Conservation (phyloP, 92 coral and sea anemone species). For the Ricordea florida region DNA sequence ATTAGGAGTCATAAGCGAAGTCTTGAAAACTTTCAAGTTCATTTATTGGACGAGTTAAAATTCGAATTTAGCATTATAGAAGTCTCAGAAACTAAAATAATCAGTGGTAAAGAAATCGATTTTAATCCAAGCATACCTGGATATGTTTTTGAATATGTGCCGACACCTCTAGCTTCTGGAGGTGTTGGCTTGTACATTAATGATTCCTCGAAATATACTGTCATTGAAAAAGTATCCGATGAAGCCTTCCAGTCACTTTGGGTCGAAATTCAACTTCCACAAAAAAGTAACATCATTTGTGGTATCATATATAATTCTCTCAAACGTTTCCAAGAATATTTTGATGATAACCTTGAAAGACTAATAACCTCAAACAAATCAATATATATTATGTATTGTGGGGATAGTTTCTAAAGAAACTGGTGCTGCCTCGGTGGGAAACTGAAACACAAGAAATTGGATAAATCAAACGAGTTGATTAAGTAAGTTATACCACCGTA, state of each 20-base stretch:
- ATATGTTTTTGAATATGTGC: constrained; percentile 42
- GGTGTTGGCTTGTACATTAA: constrained; percentile 62
- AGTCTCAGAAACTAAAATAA: constrained; percentile 56
- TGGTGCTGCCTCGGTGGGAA: no score
- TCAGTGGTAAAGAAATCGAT: background rate
- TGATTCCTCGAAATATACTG: constrained; percentile 13
- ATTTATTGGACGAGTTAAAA: background rate
- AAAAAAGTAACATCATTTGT: constrained; percentile 42
- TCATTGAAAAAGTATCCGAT: constrained; percentile 27
- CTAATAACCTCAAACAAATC: constrained; percentile 22
- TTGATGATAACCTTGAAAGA: constrained; percentile 35
- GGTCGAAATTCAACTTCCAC: constrained; percentile 41
- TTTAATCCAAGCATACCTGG: constrained; percentile 51
- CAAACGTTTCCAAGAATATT: constrained; percentile 24
- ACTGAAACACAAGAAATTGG: no score
- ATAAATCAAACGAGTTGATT: no score
- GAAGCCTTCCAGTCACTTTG: constrained; percentile 55
- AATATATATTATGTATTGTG: no score
- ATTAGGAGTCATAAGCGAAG: constrained; percentile 36
- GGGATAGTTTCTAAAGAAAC: no score
- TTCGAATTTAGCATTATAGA: constrained; percentile 42
- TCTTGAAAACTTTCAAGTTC: constrained; percentile 23
- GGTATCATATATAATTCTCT: constrained; percentile 34
- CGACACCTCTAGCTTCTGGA: constrained; percentile 41
- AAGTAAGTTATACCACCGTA: no score